These are phyloP conservation scores for Merluccius polli DNA, from an alignment of 2,797 vertebrate species.

Conservation along the genomic window DNA sequence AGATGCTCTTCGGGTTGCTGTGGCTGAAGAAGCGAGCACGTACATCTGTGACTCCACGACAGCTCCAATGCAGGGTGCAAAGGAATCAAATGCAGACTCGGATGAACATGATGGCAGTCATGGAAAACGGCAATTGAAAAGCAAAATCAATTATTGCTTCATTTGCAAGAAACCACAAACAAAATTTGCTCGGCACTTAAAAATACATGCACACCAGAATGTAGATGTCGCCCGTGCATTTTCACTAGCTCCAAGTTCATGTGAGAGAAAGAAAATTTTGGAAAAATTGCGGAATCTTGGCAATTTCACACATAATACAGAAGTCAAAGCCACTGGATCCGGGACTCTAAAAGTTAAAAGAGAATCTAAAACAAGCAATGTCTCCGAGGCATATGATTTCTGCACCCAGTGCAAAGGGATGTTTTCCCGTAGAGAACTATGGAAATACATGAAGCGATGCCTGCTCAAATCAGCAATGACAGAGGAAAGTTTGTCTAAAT, in stretches of 20 bases:
- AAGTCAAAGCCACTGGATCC: background rate
- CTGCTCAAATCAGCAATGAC: background rate
- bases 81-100: too few relatives aligned
- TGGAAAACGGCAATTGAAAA: background rate
- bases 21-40: too few relatives aligned
- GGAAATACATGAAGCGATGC: conserved; percentile 13
- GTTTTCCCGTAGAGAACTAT: conserved; percentile 15
- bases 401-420: conserved; percentile 15
- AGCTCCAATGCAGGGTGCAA: too few relatives aligned
- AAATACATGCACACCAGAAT: background rate
- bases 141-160: background rate
- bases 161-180: background rate
- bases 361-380: background rate
- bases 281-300: background rate
- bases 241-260: background rate
- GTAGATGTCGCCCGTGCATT: background rate
- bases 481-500: background rate
- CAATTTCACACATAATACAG: background rate
- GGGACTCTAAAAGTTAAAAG: background rate
- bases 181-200: background rate
- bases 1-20: too few relatives aligned
- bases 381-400: background rate
- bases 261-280: background rate
- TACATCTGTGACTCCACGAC: too few relatives aligned
- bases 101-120: too few relatives aligned